Evolutionary conservation across 2,888 invertebrate genomes (phyloP).

Genomic region (Altica lythri): DNA sequence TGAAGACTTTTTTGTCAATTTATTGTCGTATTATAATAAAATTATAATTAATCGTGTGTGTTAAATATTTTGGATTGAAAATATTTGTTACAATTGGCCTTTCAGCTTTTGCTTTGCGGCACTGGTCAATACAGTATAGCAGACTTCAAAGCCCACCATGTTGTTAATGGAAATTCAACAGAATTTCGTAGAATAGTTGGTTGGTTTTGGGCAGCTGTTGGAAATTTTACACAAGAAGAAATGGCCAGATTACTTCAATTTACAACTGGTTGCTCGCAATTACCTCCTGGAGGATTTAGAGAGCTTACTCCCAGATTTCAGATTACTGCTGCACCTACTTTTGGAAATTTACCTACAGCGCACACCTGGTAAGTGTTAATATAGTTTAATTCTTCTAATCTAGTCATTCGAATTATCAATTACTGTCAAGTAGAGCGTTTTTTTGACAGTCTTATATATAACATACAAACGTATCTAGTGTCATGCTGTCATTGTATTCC

Average conservation of each 20-base stretch:
- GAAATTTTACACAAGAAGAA: conserved; percentile 88
- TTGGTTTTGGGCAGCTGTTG: conserved; percentile 91
- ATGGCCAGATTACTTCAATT: conserved; percentile 92
- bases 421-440: too few species aligned
- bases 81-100: conserved; percentile 49
- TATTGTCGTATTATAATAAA: too few species aligned
- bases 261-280: conserved; percentile 89
- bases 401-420: too few species aligned
- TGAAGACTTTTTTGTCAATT: too few species aligned
- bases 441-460: too few species aligned
- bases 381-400: too few species aligned
- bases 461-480: too few species aligned
- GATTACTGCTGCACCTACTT: conserved; percentile 86
- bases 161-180: conserved; percentile 78
- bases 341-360: conserved; percentile 89
- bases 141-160: conserved; percentile 88
- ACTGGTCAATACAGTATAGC: conserved; percentile 89
- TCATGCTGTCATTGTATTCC: too few species aligned
- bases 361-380: conserved; percentile 78
- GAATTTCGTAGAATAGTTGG: conserved; percentile 84
- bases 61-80: conserved; percentile 26
- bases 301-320: conserved; percentile 92
- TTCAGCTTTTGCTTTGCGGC: conserved; percentile 86
- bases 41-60: too few species aligned
- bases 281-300: conserved; percentile 87